phyloP scores from a whole-genome alignment of 2,113 vertebrate genomes.

The Pollimyrus isidori region DNA sequence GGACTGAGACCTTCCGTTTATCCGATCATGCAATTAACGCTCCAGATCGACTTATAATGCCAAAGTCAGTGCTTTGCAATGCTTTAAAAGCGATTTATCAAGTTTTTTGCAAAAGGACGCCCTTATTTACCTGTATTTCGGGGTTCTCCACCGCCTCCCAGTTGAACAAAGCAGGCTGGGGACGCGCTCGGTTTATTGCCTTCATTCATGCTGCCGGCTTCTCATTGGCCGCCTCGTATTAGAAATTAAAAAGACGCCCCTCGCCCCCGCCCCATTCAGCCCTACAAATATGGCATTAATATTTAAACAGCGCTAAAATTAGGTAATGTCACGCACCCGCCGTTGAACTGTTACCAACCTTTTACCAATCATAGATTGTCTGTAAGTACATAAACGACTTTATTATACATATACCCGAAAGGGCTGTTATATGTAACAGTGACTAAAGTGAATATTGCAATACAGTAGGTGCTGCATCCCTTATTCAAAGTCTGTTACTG shows the following conservation, averaged over 20 bases:
- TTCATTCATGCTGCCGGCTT: slow-evolving; percentile 7
- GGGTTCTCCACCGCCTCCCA: neutral
- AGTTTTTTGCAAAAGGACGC: neutral
- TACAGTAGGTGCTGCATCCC: neutral
- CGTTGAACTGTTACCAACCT: neutral
- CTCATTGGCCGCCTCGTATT: neutral
- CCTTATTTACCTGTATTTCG: neutral
- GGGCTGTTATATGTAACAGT: neutral
- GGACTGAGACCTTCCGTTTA: neutral
- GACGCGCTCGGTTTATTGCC: neutral
- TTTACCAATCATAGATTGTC: neutral
- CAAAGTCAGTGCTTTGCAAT: neutral
- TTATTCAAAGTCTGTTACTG: neutral
- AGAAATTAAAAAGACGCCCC: slow-evolving; percentile 3
- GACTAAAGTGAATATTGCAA: neutral
- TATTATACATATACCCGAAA: neutral
- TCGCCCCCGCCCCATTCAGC: neutral
- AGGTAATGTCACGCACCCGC: neutral
- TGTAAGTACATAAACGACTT: neutral
- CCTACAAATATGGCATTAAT: neutral
- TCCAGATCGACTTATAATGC: neutral
- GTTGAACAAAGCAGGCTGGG: slow-evolving; percentile 6
- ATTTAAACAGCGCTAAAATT: slow-evolving; percentile 1
- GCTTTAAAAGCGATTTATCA: neutral
- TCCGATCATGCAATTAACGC: neutral